Conservation (phyloP, 2,797 vertebrate species). For the Poecilia wingei region DNA sequence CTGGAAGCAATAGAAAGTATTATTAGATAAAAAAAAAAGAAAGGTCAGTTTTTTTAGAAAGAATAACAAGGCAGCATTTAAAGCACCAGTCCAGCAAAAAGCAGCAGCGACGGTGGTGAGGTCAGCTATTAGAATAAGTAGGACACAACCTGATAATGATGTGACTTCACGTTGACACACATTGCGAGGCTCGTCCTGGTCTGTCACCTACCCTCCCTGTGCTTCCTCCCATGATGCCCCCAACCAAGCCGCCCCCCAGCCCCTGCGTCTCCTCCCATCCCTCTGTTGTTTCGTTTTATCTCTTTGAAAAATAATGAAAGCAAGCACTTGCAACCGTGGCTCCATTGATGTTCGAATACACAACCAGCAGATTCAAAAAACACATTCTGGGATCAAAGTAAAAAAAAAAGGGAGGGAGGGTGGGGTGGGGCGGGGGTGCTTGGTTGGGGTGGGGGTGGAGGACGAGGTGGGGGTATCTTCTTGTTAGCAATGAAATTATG, state of each 20-base stretch:
- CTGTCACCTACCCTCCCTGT: slow-evolving; percentile 62
- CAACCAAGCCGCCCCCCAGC: not conserved
- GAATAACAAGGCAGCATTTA: slow-evolving; percentile 22
- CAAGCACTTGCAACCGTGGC: slow-evolving; percentile 87
- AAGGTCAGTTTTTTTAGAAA: slow-evolving; percentile 10
- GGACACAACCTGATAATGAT: slow-evolving; percentile 83
- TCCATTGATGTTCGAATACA: slow-evolving; percentile 94
- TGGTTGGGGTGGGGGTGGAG: not conserved
- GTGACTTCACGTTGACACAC: slow-evolving; percentile 78
- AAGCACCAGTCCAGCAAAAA: slow-evolving; percentile 24
- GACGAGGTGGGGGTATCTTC: slow-evolving; percentile 44
- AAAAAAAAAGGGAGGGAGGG: slow-evolving; percentile 37
- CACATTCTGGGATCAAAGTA: slow-evolving; percentile 92
- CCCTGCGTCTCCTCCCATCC: slow-evolving; percentile 60
- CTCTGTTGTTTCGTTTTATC: slow-evolving; percentile 85
- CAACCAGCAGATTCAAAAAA: slow-evolving; percentile 91
- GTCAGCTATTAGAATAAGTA: slow-evolving; percentile 80
- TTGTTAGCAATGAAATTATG: slow-evolving; percentile 89
- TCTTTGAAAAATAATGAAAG: slow-evolving; percentile 94
- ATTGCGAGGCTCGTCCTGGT: slow-evolving; percentile 72
- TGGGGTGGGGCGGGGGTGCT: not conserved
- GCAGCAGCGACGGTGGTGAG: slow-evolving; percentile 17
- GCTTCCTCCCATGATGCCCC: slow-evolving; percentile 42
- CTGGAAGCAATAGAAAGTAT: not conserved
- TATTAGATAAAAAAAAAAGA: slow-evolving; percentile 19